Evolutionary conservation across 2,113 vertebrate species (phyloP).

Genomic region (Sapajus apella): DNA sequence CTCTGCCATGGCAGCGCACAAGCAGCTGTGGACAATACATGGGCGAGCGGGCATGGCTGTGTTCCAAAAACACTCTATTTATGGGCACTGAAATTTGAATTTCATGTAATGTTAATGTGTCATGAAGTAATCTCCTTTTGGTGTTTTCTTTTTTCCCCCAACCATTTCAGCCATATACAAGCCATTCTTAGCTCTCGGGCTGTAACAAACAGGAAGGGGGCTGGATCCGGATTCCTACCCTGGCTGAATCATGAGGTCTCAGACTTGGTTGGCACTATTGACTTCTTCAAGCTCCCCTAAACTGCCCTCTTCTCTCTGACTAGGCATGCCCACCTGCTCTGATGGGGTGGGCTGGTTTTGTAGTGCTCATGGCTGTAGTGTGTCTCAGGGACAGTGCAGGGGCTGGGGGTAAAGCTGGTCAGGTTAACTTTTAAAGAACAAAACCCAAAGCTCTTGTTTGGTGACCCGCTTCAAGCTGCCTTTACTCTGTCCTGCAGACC

Average conservation of each 20-base stretch:
- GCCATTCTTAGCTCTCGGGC: neutral
- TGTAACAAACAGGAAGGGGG: neutral
- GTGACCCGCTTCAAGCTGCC: neutral
- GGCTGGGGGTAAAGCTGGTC: neutral
- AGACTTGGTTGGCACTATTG: neutral
- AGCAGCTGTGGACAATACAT: rapidly evolving
- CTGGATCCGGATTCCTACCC: neutral
- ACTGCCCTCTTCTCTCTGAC: neutral
- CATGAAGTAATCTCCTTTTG: neutral
- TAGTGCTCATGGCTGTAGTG: too few relatives aligned
- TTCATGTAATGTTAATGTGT: neutral
- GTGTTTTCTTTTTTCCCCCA: neutral
- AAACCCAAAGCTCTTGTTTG: neutral
- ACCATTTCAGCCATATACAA: neutral
- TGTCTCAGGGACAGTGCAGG: neutral
- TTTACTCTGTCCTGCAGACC: neutral
- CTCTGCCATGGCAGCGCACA: rapidly evolving
- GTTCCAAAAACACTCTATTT: neutral
- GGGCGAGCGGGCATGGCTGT: neutral
- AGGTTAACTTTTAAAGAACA: neutral
- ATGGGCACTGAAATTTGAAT: neutral
- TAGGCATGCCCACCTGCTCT: neutral
- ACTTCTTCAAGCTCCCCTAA: neutral
- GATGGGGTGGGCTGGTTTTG: neutral
- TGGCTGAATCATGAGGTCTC: neutral